Conservation (phyloP, 2,113 vertebrate species). For the Macrotis lagotis region DNA sequence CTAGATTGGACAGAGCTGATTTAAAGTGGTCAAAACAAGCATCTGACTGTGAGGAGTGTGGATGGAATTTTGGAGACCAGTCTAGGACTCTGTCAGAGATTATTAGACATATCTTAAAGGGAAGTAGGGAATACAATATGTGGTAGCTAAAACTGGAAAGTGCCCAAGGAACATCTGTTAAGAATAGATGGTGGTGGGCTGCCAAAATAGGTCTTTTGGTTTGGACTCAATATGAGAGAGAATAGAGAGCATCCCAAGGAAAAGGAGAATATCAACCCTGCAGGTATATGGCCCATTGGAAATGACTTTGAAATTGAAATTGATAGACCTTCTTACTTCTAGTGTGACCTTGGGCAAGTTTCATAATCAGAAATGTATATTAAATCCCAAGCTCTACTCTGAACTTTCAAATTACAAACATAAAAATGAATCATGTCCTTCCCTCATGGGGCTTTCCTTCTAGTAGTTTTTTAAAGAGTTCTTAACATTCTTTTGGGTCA, state of each 20-base stretch:
- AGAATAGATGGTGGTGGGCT: not conserved
- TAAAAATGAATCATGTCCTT: not conserved
- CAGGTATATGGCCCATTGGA: not conserved
- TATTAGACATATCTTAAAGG: slow-evolving; percentile 49
- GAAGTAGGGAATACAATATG: not conserved
- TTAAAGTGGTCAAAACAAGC: not conserved
- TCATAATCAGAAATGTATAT: not conserved
- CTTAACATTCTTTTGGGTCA: not conserved
- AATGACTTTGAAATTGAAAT: not conserved
- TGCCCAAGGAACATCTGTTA: slow-evolving; percentile 14
- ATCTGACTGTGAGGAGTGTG: slow-evolving; percentile 23
- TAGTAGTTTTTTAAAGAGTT: not conserved
- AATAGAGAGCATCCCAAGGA: not conserved
- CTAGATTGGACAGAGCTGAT: slow-evolving; percentile 45
- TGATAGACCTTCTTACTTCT: not conserved
- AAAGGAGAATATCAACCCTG: not conserved
- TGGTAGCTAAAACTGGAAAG: slow-evolving; percentile 15
- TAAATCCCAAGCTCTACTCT: not conserved
- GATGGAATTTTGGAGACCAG: not conserved
- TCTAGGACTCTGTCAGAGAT: slow-evolving; percentile 4
- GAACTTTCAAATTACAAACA: not conserved
- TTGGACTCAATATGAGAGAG: slow-evolving; percentile 15
- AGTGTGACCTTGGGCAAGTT: not conserved
- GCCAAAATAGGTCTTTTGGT: not conserved
- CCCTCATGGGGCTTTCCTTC: not conserved